These are phyloP conservation scores for Eumacrocentrus americanus DNA, from an alignment of 2,888 invertebrate species.

Conservation along the genomic window DNA sequence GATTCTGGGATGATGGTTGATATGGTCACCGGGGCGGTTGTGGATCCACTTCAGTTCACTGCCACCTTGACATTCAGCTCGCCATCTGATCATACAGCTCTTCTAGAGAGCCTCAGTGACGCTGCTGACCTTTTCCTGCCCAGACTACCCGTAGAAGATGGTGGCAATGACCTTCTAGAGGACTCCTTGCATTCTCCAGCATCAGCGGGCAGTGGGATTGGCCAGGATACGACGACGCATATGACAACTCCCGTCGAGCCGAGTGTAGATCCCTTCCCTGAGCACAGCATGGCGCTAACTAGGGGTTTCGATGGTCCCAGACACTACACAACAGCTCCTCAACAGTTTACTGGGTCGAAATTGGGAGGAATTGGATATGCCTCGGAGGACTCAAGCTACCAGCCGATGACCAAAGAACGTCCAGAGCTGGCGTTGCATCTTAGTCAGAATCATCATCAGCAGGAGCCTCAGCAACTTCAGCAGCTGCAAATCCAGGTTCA, in stretches of 20 bases:
- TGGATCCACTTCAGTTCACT: conserved; percentile 82
- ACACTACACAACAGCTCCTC: conserved; percentile 52
- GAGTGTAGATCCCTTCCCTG: conserved; percentile 75
- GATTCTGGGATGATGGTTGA: conserved; percentile 83
- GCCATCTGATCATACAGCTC: conserved; percentile 74
- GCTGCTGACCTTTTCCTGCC: conserved; percentile 82
- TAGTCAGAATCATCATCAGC: conserved; percentile 64
- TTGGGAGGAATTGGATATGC: conserved; percentile 48
- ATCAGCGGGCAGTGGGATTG: conserved; percentile 53
- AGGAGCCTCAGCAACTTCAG: conserved; percentile 67
- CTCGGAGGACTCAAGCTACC: conserved; percentile 64
- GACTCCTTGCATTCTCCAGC: conserved; percentile 77
- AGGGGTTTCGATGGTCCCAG: conserved; percentile 43
- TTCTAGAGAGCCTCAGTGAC: conserved; percentile 80
- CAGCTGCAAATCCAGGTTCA: conserved; percentile 75
- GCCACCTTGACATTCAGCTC: conserved; percentile 81
- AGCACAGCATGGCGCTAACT: conserved; percentile 68
- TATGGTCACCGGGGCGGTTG: conserved; percentile 75
- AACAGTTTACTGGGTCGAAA: conserved; percentile 52
- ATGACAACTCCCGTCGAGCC: conserved; percentile 73
- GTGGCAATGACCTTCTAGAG: conserved; percentile 69
- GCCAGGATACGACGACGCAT: conserved; percentile 55
- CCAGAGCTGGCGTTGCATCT: conserved; percentile 68
- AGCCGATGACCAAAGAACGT: conserved; percentile 68
- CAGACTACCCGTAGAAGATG: conserved; percentile 69